A percentile compares a stretch with the other conserved stretches of the same genome.
Conservation (phyloP, 2,888 invertebrate genomes). For the Apeira syringaria region DNA sequence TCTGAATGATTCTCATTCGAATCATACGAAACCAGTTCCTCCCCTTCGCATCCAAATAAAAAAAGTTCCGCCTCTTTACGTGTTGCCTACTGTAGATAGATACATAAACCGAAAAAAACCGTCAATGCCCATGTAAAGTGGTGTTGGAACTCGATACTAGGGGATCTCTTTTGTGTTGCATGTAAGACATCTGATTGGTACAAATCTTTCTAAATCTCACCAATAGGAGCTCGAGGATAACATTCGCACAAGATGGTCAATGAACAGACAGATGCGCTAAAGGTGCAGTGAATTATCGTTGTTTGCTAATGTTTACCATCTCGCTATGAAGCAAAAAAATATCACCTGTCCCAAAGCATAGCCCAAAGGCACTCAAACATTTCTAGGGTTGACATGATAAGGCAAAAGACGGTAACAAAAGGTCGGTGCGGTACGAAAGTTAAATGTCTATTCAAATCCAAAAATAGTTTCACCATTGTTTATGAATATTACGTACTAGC, state of each 20-base stretch:
- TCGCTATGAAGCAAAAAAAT: constrained; percentile 37
- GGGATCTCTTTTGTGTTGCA: constrained; percentile 51
- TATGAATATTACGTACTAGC: too few relatives aligned
- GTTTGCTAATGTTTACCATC: constrained; percentile 46
- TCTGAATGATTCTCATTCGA: not conserved
- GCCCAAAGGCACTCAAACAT: constrained; percentile 19
- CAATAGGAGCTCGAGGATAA: constrained; percentile 61
- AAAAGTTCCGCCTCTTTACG: constrained; percentile 25
- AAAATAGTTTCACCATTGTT: too few relatives aligned
- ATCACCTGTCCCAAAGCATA: constrained; percentile 56
- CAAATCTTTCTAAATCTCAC: constrained; percentile 40
- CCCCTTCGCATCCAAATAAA: constrained; percentile 9
- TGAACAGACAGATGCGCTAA: constrained; percentile 61
- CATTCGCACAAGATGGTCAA: constrained; percentile 41
- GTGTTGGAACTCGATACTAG: constrained; percentile 36
- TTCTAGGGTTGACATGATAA: constrained; percentile 1
- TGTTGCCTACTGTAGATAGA: constrained; percentile 6
- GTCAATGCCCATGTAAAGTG: constrained; percentile 23
- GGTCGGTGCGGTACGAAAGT: too few relatives aligned
- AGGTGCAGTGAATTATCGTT: constrained; percentile 52
- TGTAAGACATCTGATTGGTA: constrained; percentile 55
- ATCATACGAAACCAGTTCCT: constrained; percentile 27
- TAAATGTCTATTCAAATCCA: too few relatives aligned
- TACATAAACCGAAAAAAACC: constrained; percentile 16
- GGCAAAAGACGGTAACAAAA: too few relatives aligned